Conservation (phyloP, 1,140 invertebrate genomes). For the Lysiphlebus fabarum region DNA sequence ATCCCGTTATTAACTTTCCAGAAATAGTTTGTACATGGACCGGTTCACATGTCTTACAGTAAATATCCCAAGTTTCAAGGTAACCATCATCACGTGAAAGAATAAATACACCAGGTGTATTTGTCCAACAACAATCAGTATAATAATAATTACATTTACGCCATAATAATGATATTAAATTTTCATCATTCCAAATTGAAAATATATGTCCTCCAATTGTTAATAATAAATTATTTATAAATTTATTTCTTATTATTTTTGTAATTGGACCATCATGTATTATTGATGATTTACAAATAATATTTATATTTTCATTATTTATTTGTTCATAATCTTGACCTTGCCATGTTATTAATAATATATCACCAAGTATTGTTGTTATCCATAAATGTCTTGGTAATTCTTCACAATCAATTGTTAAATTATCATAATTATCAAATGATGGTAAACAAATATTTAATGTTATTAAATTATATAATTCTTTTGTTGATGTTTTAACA, state of each 20-base stretch:
- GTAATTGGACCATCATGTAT: slow-evolving; percentile 67
- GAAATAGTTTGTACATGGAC: slow-evolving; percentile 34
- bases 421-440: neutral
- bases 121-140: slow-evolving; percentile 55
- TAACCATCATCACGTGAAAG: slow-evolving; percentile 54
- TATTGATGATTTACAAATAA: slow-evolving; percentile 34
- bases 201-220: slow-evolving; percentile 61
- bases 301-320: slow-evolving; percentile 50
- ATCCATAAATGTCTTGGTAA: slow-evolving; percentile 33
- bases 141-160: slow-evolving; percentile 52
- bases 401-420: slow-evolving; percentile 1
- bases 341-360: slow-evolving; percentile 57
- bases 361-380: slow-evolving; percentile 47
- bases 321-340: slow-evolving; percentile 58
- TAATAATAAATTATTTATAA: slow-evolving; percentile 58
- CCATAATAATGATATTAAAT: slow-evolving; percentile 56
- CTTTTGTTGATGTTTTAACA: slow-evolving; percentile 22
- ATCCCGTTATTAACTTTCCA: slow-evolving; percentile 33
- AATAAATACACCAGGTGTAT: slow-evolving; percentile 52
- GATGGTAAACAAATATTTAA: slow-evolving; percentile 25
- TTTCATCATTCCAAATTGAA: slow-evolving; percentile 59
- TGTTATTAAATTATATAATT: slow-evolving; percentile 19
- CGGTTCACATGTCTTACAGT: slow-evolving; percentile 32
- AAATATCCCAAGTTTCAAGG: slow-evolving; percentile 59
- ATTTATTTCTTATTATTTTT: slow-evolving; percentile 57